Evolutionary conservation across 2,113 vertebrate genomes (phyloP).

Genomic region (Cebus imitator): DNA sequence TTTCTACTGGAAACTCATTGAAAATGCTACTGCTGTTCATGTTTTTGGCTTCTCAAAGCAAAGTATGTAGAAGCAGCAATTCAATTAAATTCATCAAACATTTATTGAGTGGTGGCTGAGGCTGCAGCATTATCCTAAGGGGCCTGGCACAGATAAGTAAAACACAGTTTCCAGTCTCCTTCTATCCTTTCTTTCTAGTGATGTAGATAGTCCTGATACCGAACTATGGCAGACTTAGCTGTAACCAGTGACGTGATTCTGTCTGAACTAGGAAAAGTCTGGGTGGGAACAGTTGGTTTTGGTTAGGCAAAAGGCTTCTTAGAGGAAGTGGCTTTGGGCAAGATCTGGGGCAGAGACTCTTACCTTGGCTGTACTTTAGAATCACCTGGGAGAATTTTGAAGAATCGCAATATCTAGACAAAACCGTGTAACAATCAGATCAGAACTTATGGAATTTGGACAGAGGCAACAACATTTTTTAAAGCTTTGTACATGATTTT

Average conservation of each 20-base stretch:
- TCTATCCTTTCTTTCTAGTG: not conserved
- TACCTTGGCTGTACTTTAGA: not conserved
- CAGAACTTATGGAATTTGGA: constrained; percentile 4
- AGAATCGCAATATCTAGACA: not conserved
- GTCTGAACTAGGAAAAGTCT: not conserved
- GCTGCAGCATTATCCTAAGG: not conserved
- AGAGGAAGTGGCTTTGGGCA: not conserved
- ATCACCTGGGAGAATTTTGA: not conserved
- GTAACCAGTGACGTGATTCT: not conserved
- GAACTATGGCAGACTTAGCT: not conserved
- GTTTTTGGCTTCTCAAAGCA: constrained; percentile 18
- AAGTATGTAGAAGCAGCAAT: constrained; percentile 41
- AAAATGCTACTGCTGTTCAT: not conserved
- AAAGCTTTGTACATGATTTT: not conserved
- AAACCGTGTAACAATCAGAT: not conserved
- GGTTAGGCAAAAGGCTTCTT: not conserved
- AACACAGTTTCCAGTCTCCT: not conserved
- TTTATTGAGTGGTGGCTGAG: constrained; percentile 34
- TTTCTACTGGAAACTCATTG: not conserved
- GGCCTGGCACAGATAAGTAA: not conserved
- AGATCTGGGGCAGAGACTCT: not conserved
- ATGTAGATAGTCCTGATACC: not conserved
- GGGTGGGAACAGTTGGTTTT: not conserved
- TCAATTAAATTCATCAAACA: constrained; percentile 43
- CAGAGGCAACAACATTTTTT: not conserved